These are phyloP conservation scores for Mallateleia sp. DNA, from an alignment of 2,888 invertebrate species.

Conservation along the genomic window DNA sequence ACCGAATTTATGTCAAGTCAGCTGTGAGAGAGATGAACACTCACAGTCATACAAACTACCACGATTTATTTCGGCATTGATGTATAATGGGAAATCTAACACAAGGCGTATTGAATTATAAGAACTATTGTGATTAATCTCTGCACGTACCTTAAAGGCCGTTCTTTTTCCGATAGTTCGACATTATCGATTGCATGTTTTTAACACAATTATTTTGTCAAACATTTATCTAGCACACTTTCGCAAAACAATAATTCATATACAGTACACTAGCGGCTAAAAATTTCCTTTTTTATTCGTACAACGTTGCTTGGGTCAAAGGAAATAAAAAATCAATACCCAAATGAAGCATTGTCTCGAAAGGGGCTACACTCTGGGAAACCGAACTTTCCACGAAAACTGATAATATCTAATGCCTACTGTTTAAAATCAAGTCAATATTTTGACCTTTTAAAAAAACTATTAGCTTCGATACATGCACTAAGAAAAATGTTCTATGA, in stretches of 20 bases:
- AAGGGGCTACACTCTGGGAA: constrained; percentile 20
- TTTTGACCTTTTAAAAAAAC: no score
- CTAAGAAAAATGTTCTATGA: no score
- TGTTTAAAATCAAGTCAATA: constrained; percentile 9
- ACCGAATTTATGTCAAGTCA: constrained; percentile 36
- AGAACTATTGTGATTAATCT: constrained; percentile 34
- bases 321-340: constrained; percentile 44
- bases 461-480: no score
- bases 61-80: constrained; percentile 48
- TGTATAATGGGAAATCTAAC: constrained; percentile 42
- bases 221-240: no score
- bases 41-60: constrained; percentile 26
- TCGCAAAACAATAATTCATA: no score
- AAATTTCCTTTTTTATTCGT: neutral
- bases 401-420: constrained; percentile 24
- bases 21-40: constrained; percentile 38
- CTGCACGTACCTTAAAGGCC: no score
- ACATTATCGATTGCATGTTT: neutral
- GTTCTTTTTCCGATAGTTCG: neutral
- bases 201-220: no score
- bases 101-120: constrained; percentile 35
- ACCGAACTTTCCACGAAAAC: constrained; percentile 26
- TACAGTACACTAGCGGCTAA: neutral
- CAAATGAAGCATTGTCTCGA: constrained; percentile 28
- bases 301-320: neutral